Evolutionary conservation across 2,113 vertebrate species (phyloP).

Genomic region (Datnioides undecimradiatus): DNA sequence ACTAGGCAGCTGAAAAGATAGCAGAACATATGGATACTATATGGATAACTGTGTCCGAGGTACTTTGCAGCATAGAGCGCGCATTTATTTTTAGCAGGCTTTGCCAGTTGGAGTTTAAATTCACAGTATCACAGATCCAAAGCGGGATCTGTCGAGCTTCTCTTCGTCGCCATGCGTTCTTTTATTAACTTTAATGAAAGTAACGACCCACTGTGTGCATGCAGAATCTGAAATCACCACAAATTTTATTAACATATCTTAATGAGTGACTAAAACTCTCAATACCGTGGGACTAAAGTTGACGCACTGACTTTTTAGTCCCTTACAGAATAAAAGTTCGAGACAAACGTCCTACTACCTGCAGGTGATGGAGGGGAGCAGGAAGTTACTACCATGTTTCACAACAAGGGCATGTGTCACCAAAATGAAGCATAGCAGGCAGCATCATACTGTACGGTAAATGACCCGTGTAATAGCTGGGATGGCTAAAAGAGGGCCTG

Average conservation of each 20-base stretch:
- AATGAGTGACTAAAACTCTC: constrained; percentile 8
- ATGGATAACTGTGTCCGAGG: constrained; percentile 28
- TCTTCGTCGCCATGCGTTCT: no score
- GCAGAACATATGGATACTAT: background rate
- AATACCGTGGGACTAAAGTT: background rate
- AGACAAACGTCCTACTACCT: background rate
- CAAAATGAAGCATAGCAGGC: constrained; percentile 65
- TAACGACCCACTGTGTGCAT: background rate
- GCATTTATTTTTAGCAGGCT: constrained; percentile 17
- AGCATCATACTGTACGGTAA: constrained; percentile 48
- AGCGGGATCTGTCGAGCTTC: no score
- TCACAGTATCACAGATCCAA: background rate
- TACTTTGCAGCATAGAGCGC: background rate
- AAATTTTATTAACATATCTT: constrained; percentile 9
- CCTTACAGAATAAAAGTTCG: background rate
- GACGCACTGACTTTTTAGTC: background rate
- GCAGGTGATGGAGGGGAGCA: constrained; percentile 20
- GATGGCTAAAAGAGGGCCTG: constrained; percentile 40
- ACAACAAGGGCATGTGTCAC: constrained; percentile 67
- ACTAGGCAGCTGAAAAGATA: constrained; percentile 22
- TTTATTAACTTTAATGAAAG: background rate
- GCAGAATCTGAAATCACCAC: background rate
- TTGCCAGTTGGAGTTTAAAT: background rate
- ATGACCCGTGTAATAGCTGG: constrained; percentile 70
- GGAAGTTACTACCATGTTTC: constrained; percentile 49